Percentiles rank a stretch among this genome's conserved stretches.
phyloP scores from a whole-genome alignment of 2,888 invertebrate species.

The Stomorhina lunata region DNA sequence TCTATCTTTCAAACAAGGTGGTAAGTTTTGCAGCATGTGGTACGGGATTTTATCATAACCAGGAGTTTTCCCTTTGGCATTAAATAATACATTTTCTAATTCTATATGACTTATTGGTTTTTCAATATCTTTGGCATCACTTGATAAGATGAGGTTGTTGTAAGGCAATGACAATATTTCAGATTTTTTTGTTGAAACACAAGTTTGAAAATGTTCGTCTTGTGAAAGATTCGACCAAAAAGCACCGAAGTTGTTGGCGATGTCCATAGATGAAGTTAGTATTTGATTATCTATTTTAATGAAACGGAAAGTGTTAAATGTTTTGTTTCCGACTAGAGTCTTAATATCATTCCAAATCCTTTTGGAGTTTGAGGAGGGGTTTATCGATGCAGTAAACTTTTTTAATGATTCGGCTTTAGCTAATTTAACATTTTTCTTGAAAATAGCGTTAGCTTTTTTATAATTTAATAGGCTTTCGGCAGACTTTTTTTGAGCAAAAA shows the following conservation, averaged over 20 bases:
- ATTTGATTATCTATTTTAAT: background rate
- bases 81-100: background rate
- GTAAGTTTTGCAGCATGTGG: too few relatives aligned
- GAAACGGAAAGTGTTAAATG: background rate
- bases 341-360: conserved; percentile 25
- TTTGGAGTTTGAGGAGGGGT: background rate
- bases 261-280: background rate
- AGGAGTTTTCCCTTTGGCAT: conserved; percentile 25
- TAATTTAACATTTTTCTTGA: conserved; percentile 18
- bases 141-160: too few relatives aligned
- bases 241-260: background rate
- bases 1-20: too few relatives aligned
- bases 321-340: background rate
- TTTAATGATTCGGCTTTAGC: background rate
- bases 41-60: conserved; percentile 2
- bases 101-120: background rate
- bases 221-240: conserved; percentile 21
- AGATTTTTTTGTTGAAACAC: too few relatives aligned
- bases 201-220: background rate
- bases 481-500: background rate
- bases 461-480: background rate
- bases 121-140: conserved; percentile 6
- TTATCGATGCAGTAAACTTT: conserved; percentile 1
- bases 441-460: conserved; percentile 29
- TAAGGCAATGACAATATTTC: too few relatives aligned